Conservation (phyloP, 1,140 invertebrate genomes). For the Atta colombica region DNA sequence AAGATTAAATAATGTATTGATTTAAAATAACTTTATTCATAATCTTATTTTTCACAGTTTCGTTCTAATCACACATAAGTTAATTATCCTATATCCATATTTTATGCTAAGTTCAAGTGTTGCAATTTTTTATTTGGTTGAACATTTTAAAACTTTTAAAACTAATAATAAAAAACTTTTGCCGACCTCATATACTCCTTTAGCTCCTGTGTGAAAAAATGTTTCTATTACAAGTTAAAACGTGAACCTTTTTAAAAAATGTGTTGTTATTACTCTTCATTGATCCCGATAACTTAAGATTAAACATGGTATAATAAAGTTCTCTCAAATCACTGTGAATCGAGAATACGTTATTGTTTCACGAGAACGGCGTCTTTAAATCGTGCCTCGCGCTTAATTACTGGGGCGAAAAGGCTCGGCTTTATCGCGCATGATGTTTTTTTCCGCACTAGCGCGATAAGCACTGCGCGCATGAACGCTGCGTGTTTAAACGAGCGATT, state of each 20-base stretch:
- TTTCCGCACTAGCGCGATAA: constrained; percentile 60
- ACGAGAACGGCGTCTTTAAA: background rate
- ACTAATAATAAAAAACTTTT: too few species aligned
- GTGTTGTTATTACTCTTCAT: background rate
- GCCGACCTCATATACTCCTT: too few species aligned
- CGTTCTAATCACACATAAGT: too few species aligned
- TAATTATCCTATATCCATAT: too few species aligned
- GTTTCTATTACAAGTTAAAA: too few species aligned
- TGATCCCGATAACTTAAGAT: background rate
- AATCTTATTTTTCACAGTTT: too few species aligned
- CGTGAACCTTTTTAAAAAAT: background rate
- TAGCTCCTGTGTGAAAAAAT: too few species aligned
- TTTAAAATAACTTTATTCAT: too few species aligned
- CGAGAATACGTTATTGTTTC: constrained; percentile 22
- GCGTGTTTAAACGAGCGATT: constrained; percentile 39
- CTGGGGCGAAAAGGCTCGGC: constrained; percentile 26
- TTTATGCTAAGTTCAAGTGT: too few species aligned
- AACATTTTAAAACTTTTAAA: too few species aligned
- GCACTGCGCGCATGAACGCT: constrained; percentile 43
- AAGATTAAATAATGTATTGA: too few species aligned
- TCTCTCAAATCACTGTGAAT: background rate
- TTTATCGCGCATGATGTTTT: constrained; percentile 62
- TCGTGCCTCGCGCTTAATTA: constrained; percentile 43
- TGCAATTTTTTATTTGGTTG: too few species aligned
- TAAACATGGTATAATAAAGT: background rate